Evolutionary conservation across 2,888 invertebrate genomes (phyloP).

Genomic region (Melanostoma scalare): DNA sequence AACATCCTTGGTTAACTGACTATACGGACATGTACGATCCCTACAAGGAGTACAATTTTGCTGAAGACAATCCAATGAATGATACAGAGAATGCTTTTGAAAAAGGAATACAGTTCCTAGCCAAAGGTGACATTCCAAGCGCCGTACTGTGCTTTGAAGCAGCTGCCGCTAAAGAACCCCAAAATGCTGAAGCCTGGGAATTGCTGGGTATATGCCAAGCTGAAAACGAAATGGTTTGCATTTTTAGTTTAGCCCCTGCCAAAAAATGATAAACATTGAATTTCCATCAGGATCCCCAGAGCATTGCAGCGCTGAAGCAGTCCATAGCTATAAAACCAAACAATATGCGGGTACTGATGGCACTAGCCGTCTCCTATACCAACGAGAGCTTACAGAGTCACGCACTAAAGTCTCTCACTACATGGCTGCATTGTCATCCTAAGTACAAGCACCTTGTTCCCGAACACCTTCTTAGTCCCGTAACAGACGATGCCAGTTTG

Average conservation of each 20-base stretch:
- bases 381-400: constrained; percentile 97
- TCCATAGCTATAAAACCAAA: constrained; percentile 90
- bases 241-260: neutral
- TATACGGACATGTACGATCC: constrained; percentile 85
- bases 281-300: constrained; percentile 88
- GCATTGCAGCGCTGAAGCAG: constrained; percentile 94
- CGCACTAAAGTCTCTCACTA: constrained; percentile 91
- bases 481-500: constrained; percentile 75
- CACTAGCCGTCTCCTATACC: constrained; percentile 96
- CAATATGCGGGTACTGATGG: constrained; percentile 93
- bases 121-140: constrained; percentile 95
- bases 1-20: constrained; percentile 89
- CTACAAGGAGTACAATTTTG: constrained; percentile 83
- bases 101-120: constrained; percentile 91
- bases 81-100: constrained; percentile 90
- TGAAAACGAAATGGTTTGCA: constrained; percentile 92
- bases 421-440: constrained; percentile 90
- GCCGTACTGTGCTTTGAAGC: constrained; percentile 98
- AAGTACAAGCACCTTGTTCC: constrained; percentile 90
- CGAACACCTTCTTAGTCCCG: constrained; percentile 81
- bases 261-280: constrained; percentile 6
- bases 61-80: constrained; percentile 92
- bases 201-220: constrained; percentile 95
- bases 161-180: constrained; percentile 91
- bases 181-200: constrained; percentile 93